Evolutionary conservation across 2,113 vertebrate species (phyloP), one percentile per base, ranked within the genome.

Genomic region (Cyphomyrus discorhynchus): DNA sequence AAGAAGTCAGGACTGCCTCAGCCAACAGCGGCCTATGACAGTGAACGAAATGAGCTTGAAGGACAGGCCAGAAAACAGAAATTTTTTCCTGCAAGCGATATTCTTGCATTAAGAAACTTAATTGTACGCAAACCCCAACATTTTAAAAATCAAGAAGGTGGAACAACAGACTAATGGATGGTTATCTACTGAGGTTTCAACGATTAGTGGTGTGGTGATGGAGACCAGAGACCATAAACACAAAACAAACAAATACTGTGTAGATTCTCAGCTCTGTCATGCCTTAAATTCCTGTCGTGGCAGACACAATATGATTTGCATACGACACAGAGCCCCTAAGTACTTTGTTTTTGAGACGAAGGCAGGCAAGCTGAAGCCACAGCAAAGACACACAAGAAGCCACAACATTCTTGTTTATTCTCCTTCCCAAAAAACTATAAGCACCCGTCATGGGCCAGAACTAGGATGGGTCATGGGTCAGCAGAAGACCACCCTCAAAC

Each of bases 331-430:
- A 84, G 82, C 8, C 19, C 77, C 77, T 10, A 39, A 42, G 15
- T 10, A 45, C 35, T 82, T 45, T 82, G 77, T 45, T 42, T 82
- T 6, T 4, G 11, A 74, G 13, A 42, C 31, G 42, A 42, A 31
- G 62, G 62, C 62, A 5, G 62, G n/a, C 62, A 31, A 70, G 27
- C 87, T 66, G 42, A 52, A 19, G 21, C 21, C 83, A 70, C 42
- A 39, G 31, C 84, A 77, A 90, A 84, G 89, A 86, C 84, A 86
- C 49, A 87, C 89, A 90, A 50, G 83, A 62, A 90, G 45, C 89
- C 56, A 35, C 13, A n/a, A 4, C 46, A 83, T 87, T 90, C 83
- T 58, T 52, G 83, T 90, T 90, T 86, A 87, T 70, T 17, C 83
- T 90, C 52, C n/a, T 35, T 39, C 58, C 42, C 87, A 46, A 42